Conservation (phyloP, 2,888 invertebrate species). For the Embidobia sp. region DNA sequence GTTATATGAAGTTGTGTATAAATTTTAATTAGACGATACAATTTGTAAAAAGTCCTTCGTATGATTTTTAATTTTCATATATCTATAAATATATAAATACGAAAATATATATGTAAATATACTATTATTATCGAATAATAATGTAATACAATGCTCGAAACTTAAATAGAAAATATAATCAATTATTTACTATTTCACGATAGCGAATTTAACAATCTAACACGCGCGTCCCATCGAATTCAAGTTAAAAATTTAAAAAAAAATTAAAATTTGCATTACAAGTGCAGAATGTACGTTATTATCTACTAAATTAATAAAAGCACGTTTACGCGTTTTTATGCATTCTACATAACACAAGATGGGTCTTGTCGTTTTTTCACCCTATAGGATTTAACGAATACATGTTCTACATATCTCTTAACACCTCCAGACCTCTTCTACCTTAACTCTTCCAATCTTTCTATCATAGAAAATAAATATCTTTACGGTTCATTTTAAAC, state of each 20-base stretch:
- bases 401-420: conserved; percentile 73
- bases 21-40: conserved; percentile 75
- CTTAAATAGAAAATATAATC: conserved; percentile 65
- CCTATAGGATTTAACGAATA: conserved; percentile 63
- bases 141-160: conserved; percentile 37
- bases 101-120: conserved; percentile 65
- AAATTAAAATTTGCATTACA: conserved; percentile 1
- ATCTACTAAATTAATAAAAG: conserved; percentile 25
- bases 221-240: conserved; percentile 46
- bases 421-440: conserved; percentile 53
- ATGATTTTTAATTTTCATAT: conserved; percentile 74
- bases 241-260: conserved; percentile 3
- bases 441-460: conserved; percentile 40
- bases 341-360: conserved; percentile 38
- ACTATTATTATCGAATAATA: conserved; percentile 48
- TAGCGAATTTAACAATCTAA: conserved; percentile 56
- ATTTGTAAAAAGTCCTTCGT: conserved; percentile 73
- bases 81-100: conserved; percentile 68
- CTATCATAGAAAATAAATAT: conserved; percentile 72
- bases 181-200: conserved; percentile 66
- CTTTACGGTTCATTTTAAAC: conserved; percentile 74
- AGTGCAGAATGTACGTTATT: conserved; percentile 6
- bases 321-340: conserved; percentile 42
- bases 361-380: conserved; percentile 63
- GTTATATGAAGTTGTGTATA: conserved; percentile 77